A percentile compares a stretch with the other conserved stretches of the same genome.
Conservation (phyloP, 1,140 invertebrate species). For the Penaeus chinensis region DNA sequence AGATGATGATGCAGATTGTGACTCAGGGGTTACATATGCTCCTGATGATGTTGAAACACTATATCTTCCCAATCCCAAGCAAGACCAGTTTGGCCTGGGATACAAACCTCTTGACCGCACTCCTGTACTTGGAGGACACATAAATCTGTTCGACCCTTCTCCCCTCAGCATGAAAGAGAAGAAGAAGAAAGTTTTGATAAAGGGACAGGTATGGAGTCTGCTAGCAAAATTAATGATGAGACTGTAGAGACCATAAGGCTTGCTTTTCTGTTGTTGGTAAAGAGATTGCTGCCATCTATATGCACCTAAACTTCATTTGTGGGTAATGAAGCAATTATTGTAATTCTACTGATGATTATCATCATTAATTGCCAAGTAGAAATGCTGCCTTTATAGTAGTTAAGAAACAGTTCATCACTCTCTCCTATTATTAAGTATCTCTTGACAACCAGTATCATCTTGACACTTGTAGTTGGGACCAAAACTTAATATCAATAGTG, state of each 20-base stretch:
- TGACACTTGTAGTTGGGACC: no score
- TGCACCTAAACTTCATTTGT: no score
- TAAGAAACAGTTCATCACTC: no score
- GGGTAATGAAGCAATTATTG: no score
- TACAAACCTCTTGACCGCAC: slow-evolving; percentile 84
- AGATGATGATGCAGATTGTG: slow-evolving; percentile 69
- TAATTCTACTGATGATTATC: no score
- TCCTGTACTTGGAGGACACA: slow-evolving; percentile 70
- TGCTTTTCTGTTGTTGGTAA: no score
- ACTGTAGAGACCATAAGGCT: not conserved
- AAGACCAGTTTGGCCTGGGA: slow-evolving; percentile 85
- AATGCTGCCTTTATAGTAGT: no score
- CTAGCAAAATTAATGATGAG: not conserved
- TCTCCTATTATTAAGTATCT: no score
- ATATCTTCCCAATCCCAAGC: slow-evolving; percentile 76
- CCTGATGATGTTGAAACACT: slow-evolving; percentile 84
- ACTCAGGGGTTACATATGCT: slow-evolving; percentile 77
- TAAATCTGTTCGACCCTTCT: slow-evolving; percentile 67
- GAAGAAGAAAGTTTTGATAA: slow-evolving; percentile 81
- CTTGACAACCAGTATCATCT: no score
- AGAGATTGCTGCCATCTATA: no score
- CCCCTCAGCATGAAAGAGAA: slow-evolving; percentile 72
- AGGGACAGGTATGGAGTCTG: slow-evolving; percentile 74
- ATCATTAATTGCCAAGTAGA: no score
- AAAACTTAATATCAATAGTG: no score